Conservation (phyloP, 2,888 invertebrate genomes). For the Eueremaeus valkanovi region DNA sequence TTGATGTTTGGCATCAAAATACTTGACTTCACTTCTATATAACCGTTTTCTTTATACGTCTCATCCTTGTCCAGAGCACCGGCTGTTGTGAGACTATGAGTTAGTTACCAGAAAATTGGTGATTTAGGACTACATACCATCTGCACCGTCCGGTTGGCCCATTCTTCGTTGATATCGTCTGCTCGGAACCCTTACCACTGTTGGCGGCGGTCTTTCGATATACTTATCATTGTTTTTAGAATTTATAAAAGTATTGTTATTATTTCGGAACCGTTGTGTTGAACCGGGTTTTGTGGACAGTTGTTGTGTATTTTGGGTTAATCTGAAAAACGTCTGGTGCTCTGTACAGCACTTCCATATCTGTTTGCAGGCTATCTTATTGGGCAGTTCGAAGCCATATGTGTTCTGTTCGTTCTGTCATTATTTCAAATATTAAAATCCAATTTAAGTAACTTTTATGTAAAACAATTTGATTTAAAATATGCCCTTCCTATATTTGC, state of each 20-base stretch:
- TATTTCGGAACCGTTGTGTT: conserved; percentile 49
- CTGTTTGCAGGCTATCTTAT: conserved; percentile 87
- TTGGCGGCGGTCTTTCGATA: conserved; percentile 60
- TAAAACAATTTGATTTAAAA: no score
- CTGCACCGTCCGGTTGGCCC: conserved; percentile 48
- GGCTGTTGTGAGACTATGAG: background rate
- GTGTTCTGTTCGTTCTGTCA: conserved; percentile 85
- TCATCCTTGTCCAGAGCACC: conserved; percentile 41
- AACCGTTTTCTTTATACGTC: conserved; percentile 42
- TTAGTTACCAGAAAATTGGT: conserved; percentile 1
- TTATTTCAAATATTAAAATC: no score
- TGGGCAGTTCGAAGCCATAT: conserved; percentile 92
- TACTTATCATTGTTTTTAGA: conserved; percentile 1
- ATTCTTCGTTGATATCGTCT: conserved; percentile 61
- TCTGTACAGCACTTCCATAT: conserved; percentile 94
- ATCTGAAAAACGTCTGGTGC: conserved; percentile 70
- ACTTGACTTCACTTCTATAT: conserved; percentile 37
- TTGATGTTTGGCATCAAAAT: conserved; percentile 42
- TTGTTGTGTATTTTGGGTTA: conserved; percentile 40
- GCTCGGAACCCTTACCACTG: conserved; percentile 73
- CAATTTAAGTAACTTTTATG: no score
- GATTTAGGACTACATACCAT: conserved; percentile 44
- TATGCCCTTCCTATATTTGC: no score
- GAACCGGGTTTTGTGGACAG: background rate
- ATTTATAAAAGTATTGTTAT: background rate